Conservation (phyloP, 2,113 vertebrate genomes). For the Hydrolagus affinis region DNA sequence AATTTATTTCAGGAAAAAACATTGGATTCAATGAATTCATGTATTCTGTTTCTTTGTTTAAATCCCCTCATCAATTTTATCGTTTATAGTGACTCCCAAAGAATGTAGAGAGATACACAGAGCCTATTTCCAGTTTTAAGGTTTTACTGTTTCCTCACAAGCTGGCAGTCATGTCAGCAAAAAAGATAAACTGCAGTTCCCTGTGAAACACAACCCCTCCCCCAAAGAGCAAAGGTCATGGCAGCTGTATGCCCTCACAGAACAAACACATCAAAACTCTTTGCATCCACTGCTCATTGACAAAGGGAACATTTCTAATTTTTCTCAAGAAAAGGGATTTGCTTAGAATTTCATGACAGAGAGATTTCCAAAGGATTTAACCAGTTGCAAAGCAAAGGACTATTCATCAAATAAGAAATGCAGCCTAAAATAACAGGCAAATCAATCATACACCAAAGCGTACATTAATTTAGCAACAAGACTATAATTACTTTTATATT, state of each 20-base stretch:
- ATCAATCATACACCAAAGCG: neutral
- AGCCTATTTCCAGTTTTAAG: neutral
- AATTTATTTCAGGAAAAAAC: neutral
- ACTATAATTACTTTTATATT: neutral
- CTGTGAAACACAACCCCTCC: constrained; percentile 13
- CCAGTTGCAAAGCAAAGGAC: neutral
- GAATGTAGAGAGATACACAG: neutral
- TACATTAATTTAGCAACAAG: neutral
- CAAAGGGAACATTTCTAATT: neutral
- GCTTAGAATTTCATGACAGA: neutral
- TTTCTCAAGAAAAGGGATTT: neutral
- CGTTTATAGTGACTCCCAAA: neutral
- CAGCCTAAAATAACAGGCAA: neutral
- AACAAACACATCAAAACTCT: constrained; percentile 25
- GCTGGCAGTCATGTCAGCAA: neutral
- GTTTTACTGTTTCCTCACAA: neutral
- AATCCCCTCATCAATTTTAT: neutral
- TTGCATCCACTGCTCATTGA: constrained; percentile 17
- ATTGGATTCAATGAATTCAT: neutral
- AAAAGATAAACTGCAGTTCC: constrained; percentile 25
- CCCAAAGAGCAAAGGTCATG: constrained; percentile 25
- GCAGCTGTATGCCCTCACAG: constrained; percentile 7
- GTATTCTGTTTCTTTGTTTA: neutral
- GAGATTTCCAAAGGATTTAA: neutral
- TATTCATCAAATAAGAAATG: neutral